Base-by-base conservation (phyloP, 2,113 vertebrate species). In the Sphyrna mokarran region DNA sequence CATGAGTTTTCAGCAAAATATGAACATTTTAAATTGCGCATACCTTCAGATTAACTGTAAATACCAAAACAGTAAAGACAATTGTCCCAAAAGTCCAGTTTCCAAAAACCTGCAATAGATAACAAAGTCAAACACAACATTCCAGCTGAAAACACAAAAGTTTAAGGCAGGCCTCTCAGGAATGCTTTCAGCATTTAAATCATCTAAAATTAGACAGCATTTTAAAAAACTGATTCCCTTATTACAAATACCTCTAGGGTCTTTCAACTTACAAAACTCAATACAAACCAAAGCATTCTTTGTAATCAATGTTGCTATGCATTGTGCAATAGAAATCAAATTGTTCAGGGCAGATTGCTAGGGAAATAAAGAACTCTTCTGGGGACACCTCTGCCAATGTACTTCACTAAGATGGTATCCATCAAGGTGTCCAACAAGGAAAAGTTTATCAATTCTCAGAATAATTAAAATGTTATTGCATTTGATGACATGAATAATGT, bases 31-130 rank as follows among this genome's bases (percentile, higher is more conserved):
- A n/a, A 54, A 54, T 70, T 61, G 76, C 33, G 69, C 97, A 97
- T 95, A 99, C 99, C 99, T 99, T 99, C 29, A 99, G 97, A 1
- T 99, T 99, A 97, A 99, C 99, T 26, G 99, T 99, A 97, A 99
- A 99, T 96, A 99, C 98, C 95, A 99, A 98, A 96, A 99, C 97
- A 23, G 99, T 99, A 97, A 99, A 99, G 94, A 99, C 98, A 91
- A 99, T 98, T 0, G 99, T 99, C 97, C 99, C 99, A 83, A 98
- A 99, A 2, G 98, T 99, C 99, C 99, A 99, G 96, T 99, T 99
- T 43, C 99, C 99, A 97, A 98, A 99, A 96, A 99, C 98, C 99
- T 99, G 97, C 63, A 98, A 97, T 97, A 97, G 58, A 98, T 13
- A 96, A 96, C 43, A 80, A 87, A 37, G 95, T 48, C 96, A 69